A percentile compares a stretch with the other conserved stretches of the same genome.
Conservation (phyloP, 2,797 vertebrate species). For the Poecilia wingei region DNA sequence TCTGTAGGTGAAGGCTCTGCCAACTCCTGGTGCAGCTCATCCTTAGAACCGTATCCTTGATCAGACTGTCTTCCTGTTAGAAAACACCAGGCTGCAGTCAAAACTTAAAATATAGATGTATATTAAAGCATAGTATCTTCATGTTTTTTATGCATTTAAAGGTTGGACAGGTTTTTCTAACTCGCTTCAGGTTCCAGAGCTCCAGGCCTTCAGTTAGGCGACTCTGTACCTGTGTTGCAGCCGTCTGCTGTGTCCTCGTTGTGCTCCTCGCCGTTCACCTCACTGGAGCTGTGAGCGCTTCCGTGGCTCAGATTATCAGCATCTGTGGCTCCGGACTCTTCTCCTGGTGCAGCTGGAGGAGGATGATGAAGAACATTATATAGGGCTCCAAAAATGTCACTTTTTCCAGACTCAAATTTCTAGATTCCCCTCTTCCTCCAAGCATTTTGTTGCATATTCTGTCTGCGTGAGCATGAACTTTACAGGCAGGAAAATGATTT, state of each 20-base stretch:
- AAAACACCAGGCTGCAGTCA: not conserved
- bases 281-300: slow-evolving; percentile 89
- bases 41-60: slow-evolving; percentile 91
- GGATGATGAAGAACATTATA: not conserved
- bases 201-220: not conserved
- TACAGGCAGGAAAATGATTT: not conserved
- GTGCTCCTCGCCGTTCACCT: slow-evolving; percentile 86
- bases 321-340: slow-evolving; percentile 75
- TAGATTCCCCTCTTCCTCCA: not conserved
- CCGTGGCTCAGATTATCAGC: slow-evolving; percentile 89
- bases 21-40: slow-evolving; percentile 86
- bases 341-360: slow-evolving; percentile 49
- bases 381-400: not conserved
- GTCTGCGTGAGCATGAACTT: too few relatives aligned
- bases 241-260: slow-evolving; percentile 83
- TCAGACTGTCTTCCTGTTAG: slow-evolving; percentile 87
- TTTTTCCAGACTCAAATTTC: not conserved
- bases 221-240: slow-evolving; percentile 86
- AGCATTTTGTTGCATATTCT: not conserved
- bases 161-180: not conserved
- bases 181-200: not conserved
- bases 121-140: not conserved
- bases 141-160: not conserved
- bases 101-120: not conserved
- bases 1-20: slow-evolving; percentile 60